Base-by-base conservation (phyloP, 2,888 invertebrate species). In the Agrochola litura region DNA sequence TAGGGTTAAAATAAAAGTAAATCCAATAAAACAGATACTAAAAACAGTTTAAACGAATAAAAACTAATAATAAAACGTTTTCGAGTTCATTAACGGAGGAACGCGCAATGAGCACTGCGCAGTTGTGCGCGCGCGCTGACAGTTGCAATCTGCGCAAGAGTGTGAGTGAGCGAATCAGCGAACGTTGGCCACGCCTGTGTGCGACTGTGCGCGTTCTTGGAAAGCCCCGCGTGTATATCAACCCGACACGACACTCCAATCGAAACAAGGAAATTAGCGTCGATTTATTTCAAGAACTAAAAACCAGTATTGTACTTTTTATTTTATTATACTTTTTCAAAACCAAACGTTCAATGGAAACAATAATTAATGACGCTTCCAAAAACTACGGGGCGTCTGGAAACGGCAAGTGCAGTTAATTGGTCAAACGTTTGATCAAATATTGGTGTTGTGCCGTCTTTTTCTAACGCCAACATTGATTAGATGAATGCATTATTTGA, bases 151-250 rank as follows among this genome's bases (percentile, higher is more conserved):
- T 65, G 74, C 52, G 77, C 46, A 41, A 60, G 80, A 80, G 86
- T 87, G 84, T 77, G 77, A 66, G 79, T 72, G 71, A 43, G 68
- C 73, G 60, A 86, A 68, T 54, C 68, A 10, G 65, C 71, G 66
- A 84, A 60, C 71, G 75, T 82, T 74, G 75, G 77, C 54, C 60
- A 41, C n/a, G 74, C 25, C 10, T 78, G 85, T 88, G 88, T 87
- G 85, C 37, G 52, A 37, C 37, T 88, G 88, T 87, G 85, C 30
- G 52, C 79, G 76, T 90, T 91, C 91, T 89, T 83, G 91, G 92
- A 91, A 92, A 90, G 89, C 73, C 90, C 90, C 86, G 64, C 25
- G 79, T 86, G 84, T 82, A 77, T 76, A 83, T 79, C 60, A 78
- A 68, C 66, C 30, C 66, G 56, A 77, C 65, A 73, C 66, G 56